Base-by-base conservation (phyloP, 1,140 invertebrate species). In the Caenorhabditis latens region DNA sequence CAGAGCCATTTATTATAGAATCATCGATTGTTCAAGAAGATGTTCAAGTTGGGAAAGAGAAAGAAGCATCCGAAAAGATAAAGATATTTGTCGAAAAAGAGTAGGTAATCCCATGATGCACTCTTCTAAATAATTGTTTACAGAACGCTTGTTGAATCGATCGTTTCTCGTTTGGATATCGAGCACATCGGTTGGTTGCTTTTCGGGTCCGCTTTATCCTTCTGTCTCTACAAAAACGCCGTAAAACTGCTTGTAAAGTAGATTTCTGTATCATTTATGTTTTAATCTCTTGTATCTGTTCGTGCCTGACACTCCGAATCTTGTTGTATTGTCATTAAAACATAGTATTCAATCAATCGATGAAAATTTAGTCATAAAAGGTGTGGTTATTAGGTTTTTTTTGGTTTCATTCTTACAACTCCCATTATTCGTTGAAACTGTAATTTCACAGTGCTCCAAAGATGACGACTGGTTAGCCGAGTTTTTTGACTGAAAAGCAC, bases 241-340 rank as follows among this genome's bases (percentile, higher is more conserved):
- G 53, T 75, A 16, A 75, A 75, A 48, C 42, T 14, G 46, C 67
- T 75, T 75, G 67, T 75, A 16, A 75, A 75, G 46, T 75, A 75
- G 43, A 75, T 58, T 58, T 8, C 11, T 53, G 50, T 53, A 53
- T 53, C 11, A 53, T 58, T n/a, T n/a, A 5, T 58, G 40, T 63
- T 63, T 32, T 63, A 19, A 19, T 16, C 13, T 63, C 11, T 63
- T 24, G 24, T 63, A 11, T 4, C 24, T 32, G 21, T 63, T 32
- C 13, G 24, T 32, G 61, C 21, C n/a, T 21, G 21, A 58, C 57
- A 58, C 57, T 19, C 4, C 32, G 4, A 53, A n/a, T 58, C n/a
- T 58, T 58, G 16, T 58, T 58, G 16, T 58, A n/a, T 58, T 58
- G 50, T 16, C 50, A 13, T 53, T 53, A 13, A 13, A 53, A 53